phyloP scores from a whole-genome alignment of 2,113 vertebrate species.

The Psilopogon haemacephalus region DNA sequence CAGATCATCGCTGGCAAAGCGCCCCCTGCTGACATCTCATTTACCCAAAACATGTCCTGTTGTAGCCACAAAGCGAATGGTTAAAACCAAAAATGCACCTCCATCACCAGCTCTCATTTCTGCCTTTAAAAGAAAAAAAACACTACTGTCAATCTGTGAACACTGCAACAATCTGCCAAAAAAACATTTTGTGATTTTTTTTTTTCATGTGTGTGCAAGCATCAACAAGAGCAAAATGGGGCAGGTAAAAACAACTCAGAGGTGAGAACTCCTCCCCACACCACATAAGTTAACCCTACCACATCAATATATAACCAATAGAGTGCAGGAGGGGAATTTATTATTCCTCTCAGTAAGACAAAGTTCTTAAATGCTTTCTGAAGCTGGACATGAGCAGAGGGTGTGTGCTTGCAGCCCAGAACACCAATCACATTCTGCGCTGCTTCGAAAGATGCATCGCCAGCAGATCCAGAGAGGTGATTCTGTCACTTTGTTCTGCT shows the following conservation, averaged over 20 bases:
- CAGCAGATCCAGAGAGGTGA: too few relatives aligned
- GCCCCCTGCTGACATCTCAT: neutral
- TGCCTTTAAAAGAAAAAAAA: neutral
- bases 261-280: neutral
- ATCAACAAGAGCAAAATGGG: neutral
- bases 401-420: too few relatives aligned
- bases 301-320: neutral
- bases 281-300: neutral
- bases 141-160: accelerated
- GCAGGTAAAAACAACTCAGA: neutral
- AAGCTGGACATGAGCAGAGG: too few relatives aligned
- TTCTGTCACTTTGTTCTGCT: too few relatives aligned
- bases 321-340: neutral
- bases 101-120: neutral
- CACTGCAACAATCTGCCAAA: neutral
- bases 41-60: accelerated
- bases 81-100: neutral
- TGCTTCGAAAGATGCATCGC: too few relatives aligned
- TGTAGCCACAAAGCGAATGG: neutral
- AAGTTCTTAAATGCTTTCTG: neutral
- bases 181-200: neutral
- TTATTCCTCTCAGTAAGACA: neutral
- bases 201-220: too few relatives aligned
- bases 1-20: neutral
- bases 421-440: too few relatives aligned